Evolutionary conservation across 2,797 vertebrate genomes (phyloP).

Genomic region (Megalops cyprinoides): DNA sequence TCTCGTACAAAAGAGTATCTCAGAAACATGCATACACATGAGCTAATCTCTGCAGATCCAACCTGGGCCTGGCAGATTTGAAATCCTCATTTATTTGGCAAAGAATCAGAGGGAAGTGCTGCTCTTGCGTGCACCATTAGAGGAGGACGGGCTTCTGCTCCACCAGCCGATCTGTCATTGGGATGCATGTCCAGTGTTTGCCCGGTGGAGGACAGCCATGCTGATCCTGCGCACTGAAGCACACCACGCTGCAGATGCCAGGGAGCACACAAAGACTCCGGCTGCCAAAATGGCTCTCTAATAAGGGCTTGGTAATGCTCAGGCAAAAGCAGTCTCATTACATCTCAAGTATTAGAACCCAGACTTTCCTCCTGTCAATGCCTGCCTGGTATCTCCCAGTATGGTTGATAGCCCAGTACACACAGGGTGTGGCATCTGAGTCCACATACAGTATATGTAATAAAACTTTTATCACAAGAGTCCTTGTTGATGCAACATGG

Average conservation of each 20-base stretch:
- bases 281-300: constrained; percentile 35
- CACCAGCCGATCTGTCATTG: constrained; percentile 70
- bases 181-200: constrained; percentile 67
- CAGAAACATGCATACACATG: neutral
- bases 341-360: neutral
- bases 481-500: too few species aligned
- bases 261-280: constrained; percentile 19
- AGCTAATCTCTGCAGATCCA: neutral
- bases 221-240: constrained; percentile 17
- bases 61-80: neutral
- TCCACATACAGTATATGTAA: neutral
- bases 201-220: constrained; percentile 27
- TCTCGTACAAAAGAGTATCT: too few species aligned
- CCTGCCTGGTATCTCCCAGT: neutral
- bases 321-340: constrained; percentile 21
- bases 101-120: constrained; percentile 23
- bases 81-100: constrained; percentile 1
- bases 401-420: neutral
- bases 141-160: constrained; percentile 54
- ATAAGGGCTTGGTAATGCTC: constrained; percentile 45
- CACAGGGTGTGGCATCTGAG: neutral
- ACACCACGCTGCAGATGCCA: constrained; percentile 47
- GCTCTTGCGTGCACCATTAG: constrained; percentile 49
- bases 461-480: too few species aligned
- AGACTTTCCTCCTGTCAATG: too few species aligned